Evolutionary conservation across 2,888 invertebrate genomes (phyloP), one percentile per base, ranked within the genome.

Genomic region (Heliothis peltigera): DNA sequence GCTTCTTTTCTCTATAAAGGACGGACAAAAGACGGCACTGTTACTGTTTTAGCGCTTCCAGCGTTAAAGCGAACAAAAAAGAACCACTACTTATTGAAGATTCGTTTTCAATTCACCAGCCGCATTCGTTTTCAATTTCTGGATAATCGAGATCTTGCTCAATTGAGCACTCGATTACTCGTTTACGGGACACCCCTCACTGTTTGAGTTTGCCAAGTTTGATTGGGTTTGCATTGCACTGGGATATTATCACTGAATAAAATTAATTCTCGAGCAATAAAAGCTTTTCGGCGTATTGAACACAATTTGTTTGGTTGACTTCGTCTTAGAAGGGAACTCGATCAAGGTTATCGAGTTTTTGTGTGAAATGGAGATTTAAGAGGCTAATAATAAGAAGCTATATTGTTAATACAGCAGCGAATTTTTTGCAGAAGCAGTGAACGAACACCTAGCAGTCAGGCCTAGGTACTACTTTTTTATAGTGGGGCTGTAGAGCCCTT

Each of bases 121-220:
- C 89, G 89, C 90, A 87, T 91, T 91, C 91, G 89, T 91, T 92
- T 93, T 90, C 91, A 91, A 92, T 93, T 91, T 90, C 91, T 89
- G 89, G 87, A 93, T 93, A 93, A 93, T 93, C 91, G 91, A 92
- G 92, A 92, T 91, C 91, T 92, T 93, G 91, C 91, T 93, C 94
- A 94, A 94, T 93, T 93, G 94, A 93, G 92, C 91, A 92, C 89
- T 91, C 92, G 92, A 93, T 92, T 91, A 92, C 91, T 92, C 92
- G 92, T 91, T 93, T 92, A 92, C 90, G 89, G 87, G 88, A 91
- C 89, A 89, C 87, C 77, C 87, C 86, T 85, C 89, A 87, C 85
- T 92, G 89, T 92, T 91, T 90, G 92, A 93, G 90, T 94, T 93
- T 92, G 91, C 89, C 77, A 84, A 91, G 88, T 91, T 92, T 94